phyloP scores from a whole-genome alignment of 2,888 invertebrate genomes.

The Volucella zonaria region DNA sequence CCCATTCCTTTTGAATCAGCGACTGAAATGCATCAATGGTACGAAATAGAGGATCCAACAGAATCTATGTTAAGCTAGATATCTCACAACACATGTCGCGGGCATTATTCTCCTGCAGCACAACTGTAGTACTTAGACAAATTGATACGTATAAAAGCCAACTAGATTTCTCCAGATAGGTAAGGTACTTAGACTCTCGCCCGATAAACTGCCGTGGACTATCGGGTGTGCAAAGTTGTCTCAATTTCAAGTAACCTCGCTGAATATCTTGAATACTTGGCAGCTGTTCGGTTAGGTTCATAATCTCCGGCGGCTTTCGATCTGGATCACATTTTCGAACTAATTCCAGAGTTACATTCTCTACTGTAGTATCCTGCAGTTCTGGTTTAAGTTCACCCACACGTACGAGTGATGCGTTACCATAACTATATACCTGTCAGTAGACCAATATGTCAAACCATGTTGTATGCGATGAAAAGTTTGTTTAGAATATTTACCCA shows the following conservation, averaged over 20 bases:
- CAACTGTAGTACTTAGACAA: conserved; percentile 90
- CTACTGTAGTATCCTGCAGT: conserved; percentile 86
- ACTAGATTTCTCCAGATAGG: conserved; percentile 89
- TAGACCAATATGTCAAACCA: neutral
- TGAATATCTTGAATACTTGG: conserved; percentile 86
- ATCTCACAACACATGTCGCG: conserved; percentile 94
- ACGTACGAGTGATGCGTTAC: conserved; percentile 91
- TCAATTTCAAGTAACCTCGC: conserved; percentile 86
- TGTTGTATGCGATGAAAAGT: neutral
- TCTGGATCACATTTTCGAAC: conserved; percentile 88
- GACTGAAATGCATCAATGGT: conserved; percentile 94
- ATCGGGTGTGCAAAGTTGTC: conserved; percentile 91
- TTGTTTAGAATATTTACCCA: conserved; percentile 77
- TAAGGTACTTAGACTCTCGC: conserved; percentile 92
- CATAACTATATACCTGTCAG: conserved; percentile 87
- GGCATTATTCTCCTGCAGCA: conserved; percentile 94
- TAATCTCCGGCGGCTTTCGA: conserved; percentile 85
- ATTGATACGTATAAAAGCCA: conserved; percentile 93
- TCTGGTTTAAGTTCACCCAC: conserved; percentile 91
- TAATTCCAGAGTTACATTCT: conserved; percentile 88
- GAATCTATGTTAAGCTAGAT: conserved; percentile 92
- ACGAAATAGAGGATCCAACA: conserved; percentile 92
- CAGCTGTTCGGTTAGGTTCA: conserved; percentile 86
- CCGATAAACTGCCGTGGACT: conserved; percentile 86
- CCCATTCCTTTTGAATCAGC: conserved; percentile 97